These are phyloP conservation scores for Ibidorhyncha struthersii DNA, from an alignment of 2,113 vertebrate species.

Conservation along the genomic window DNA sequence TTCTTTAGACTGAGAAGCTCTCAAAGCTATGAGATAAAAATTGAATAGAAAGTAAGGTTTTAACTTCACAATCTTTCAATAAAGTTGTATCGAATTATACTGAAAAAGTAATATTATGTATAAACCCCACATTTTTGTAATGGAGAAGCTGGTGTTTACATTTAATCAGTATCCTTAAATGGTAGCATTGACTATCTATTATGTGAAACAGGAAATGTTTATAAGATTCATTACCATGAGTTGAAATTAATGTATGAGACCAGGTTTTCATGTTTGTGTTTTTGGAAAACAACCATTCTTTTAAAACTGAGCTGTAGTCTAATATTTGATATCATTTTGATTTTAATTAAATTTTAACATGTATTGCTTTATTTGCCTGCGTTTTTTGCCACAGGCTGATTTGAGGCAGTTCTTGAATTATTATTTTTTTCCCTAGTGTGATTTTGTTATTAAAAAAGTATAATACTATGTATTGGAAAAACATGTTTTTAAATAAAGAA, in stretches of 20 bases:
- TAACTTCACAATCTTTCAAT: neutral
- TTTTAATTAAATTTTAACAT: neutral
- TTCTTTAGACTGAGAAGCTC: neutral
- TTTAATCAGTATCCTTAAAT: neutral
- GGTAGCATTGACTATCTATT: neutral
- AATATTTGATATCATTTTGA: neutral
- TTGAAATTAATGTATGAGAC: neutral
- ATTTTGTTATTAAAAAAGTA: neutral
- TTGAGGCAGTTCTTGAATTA: neutral
- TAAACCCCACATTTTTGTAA: neutral
- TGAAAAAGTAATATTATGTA: neutral
- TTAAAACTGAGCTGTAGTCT: neutral
- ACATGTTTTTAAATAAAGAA: neutral
- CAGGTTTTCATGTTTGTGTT: neutral
- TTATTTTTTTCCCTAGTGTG: no score
- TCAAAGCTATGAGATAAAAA: neutral
- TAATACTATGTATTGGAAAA: neutral
- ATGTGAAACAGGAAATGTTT: neutral
- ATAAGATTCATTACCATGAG: neutral
- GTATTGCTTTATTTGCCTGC: neutral
- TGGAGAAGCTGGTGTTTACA: neutral
- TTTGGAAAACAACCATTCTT: neutral
- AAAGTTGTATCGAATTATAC: neutral
- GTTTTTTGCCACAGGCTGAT: neutral
- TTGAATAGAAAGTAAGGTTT: neutral